These are phyloP conservation scores for Gopherus evgoodei DNA, from an alignment of 2,113 vertebrate genomes.

Conservation along the genomic window DNA sequence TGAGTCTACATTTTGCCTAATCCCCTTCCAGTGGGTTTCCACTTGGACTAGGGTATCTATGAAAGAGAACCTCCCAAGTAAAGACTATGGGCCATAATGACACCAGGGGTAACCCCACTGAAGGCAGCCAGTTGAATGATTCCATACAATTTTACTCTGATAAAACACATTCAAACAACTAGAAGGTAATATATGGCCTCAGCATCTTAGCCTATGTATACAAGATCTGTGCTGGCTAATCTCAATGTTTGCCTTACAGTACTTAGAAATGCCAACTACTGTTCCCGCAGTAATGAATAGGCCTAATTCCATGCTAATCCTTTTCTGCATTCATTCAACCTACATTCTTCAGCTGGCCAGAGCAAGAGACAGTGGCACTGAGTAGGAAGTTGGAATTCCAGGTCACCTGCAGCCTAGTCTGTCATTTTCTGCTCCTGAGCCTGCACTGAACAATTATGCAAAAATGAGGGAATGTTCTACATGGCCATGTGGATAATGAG, in stretches of 20 bases:
- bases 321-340: not conserved
- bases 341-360: not conserved
- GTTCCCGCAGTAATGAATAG: not conserved
- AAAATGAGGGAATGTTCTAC: not conserved
- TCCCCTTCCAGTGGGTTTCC: not conserved
- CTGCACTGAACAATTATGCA: not conserved
- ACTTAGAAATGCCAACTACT: not conserved
- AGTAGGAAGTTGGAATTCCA: not conserved
- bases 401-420: not conserved
- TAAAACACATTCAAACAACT: not conserved
- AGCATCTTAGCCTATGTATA: not conserved
- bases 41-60: not conserved
- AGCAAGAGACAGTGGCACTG: not conserved
- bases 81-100: not conserved
- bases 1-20: not conserved
- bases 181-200: not conserved
- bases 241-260: not conserved
- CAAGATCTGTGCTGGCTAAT: not conserved
- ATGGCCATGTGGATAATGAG: not conserved
- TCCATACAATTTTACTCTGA: not conserved
- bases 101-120: not conserved
- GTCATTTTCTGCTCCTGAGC: not conserved
- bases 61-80: not conserved
- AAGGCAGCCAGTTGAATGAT: not conserved
- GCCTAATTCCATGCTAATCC: not conserved